phyloP scores from a whole-genome alignment of 2,888 invertebrate species.

The Scaptomyza caliginosa region DNA sequence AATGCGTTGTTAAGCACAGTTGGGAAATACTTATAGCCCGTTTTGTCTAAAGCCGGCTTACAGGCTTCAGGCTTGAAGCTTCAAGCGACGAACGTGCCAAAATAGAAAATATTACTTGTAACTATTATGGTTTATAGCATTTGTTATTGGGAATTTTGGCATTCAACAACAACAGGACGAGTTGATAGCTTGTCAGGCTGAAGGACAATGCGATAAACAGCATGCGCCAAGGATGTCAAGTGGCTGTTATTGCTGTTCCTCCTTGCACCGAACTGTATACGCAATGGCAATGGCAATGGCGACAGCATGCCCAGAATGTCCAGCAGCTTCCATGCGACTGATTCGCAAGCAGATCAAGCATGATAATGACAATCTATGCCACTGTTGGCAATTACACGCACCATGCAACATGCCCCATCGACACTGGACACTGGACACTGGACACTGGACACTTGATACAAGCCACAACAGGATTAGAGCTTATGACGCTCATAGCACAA shows the following conservation, averaged over 20 bases:
- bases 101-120: too few relatives aligned
- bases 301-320: slow-evolving; percentile 29
- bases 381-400: slow-evolving; percentile 36
- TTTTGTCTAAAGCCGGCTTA: too few relatives aligned
- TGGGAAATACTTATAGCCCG: too few relatives aligned
- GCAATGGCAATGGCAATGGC: slow-evolving; percentile 22
- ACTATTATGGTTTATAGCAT: slow-evolving; percentile 5
- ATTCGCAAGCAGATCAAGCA: slow-evolving; percentile 22
- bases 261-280: slow-evolving; percentile 22
- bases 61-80: too few relatives aligned
- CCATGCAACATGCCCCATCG: background rate
- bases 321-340: slow-evolving; percentile 14
- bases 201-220: slow-evolving; percentile 12
- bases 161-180: too few relatives aligned
- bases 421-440: slow-evolving; percentile 3
- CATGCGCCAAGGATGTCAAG: slow-evolving; percentile 19
- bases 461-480: slow-evolving; percentile 6
- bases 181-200: background rate
- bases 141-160: too few relatives aligned
- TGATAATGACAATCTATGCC: slow-evolving; percentile 34
- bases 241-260: slow-evolving; percentile 21
- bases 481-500: slow-evolving; percentile 19
- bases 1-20: too few relatives aligned
- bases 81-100: too few relatives aligned
- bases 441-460: slow-evolving; percentile 2